A percentile compares a stretch with the other conserved stretches of the same genome.
Conservation (phyloP, 2,888 invertebrate species). For the Drosophila anceps region DNA sequence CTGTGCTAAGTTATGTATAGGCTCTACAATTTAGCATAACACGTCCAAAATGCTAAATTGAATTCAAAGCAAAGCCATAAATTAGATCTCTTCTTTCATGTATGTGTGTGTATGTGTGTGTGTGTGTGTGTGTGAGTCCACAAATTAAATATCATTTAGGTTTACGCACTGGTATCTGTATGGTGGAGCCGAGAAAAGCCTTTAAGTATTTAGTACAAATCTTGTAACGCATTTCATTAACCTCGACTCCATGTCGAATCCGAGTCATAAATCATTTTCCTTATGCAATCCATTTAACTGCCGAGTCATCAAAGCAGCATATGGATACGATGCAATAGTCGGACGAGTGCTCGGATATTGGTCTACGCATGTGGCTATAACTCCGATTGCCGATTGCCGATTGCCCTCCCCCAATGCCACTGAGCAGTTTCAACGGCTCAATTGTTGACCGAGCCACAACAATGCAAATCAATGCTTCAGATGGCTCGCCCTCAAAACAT, state of each 20-base stretch:
- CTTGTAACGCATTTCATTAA: conserved; percentile 65
- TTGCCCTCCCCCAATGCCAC: conserved; percentile 35
- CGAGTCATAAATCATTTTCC: conserved; percentile 71
- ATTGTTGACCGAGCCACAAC: conserved; percentile 67
- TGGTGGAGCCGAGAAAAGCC: conserved; percentile 9
- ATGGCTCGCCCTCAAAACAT: conserved; percentile 58
- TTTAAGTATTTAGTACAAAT: conserved; percentile 45
- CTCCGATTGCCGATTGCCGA: background rate
- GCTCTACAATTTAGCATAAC: conserved; percentile 44
- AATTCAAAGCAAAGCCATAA: conserved; percentile 13
- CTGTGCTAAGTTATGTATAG: conserved; percentile 1
- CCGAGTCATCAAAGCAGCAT: conserved; percentile 64
- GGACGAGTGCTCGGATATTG: conserved; percentile 22
- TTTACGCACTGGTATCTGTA: conserved; percentile 11
- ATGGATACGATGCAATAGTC: conserved; percentile 42
- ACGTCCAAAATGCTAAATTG: conserved; percentile 21
- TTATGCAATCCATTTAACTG: conserved; percentile 71
- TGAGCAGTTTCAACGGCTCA: conserved; percentile 58
- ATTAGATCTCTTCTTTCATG: background rate
- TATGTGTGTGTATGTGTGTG: too few relatives aligned
- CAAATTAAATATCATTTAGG: conserved; percentile 22
- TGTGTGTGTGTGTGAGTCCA: background rate
- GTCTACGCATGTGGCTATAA: background rate
- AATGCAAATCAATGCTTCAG: conserved; percentile 72
- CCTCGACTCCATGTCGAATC: conserved; percentile 61